These are phyloP conservation scores for Tethea ocularis DNA, from an alignment of 2,888 invertebrate species.

Conservation along the genomic window DNA sequence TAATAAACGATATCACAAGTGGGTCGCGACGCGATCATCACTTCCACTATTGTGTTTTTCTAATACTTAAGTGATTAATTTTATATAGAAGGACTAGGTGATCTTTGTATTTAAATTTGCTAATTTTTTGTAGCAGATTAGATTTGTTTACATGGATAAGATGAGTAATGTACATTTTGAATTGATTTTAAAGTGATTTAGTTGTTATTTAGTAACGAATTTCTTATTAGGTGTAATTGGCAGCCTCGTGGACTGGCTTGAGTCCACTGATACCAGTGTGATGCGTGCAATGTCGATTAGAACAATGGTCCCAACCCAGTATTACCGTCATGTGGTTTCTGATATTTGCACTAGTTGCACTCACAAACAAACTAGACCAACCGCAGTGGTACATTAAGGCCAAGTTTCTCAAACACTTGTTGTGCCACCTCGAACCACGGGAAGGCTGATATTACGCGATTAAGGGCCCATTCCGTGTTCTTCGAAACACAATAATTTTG, in stretches of 20 bases:
- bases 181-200: conserved; percentile 84
- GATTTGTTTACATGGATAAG: conserved; percentile 80
- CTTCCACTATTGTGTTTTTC: conserved; percentile 75
- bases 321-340: conserved; percentile 14
- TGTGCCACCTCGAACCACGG: conserved; percentile 64
- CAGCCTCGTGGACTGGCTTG: conserved; percentile 67
- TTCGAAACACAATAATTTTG: conserved; percentile 67
- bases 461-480: conserved; percentile 76
- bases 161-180: conserved; percentile 82
- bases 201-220: conserved; percentile 83
- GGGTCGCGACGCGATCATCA: conserved; percentile 52
- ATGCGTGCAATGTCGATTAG: conserved; percentile 75
- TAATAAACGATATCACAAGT: conserved; percentile 78
- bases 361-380: conserved; percentile 17
- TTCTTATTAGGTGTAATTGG: conserved; percentile 78
- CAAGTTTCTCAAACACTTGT: conserved; percentile 38
- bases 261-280: conserved; percentile 77
- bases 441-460: conserved; percentile 65
- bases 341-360: conserved; percentile 24
- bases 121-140: conserved; percentile 83
- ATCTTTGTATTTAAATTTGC: conserved; percentile 83
- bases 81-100: conserved; percentile 80
- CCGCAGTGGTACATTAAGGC: conserved; percentile 36
- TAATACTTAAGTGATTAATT: conserved; percentile 82
- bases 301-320: conserved; percentile 32